Evolutionary conservation across 1,140 invertebrate genomes (phyloP).

Genomic region (Drosophila kikkawai): DNA sequence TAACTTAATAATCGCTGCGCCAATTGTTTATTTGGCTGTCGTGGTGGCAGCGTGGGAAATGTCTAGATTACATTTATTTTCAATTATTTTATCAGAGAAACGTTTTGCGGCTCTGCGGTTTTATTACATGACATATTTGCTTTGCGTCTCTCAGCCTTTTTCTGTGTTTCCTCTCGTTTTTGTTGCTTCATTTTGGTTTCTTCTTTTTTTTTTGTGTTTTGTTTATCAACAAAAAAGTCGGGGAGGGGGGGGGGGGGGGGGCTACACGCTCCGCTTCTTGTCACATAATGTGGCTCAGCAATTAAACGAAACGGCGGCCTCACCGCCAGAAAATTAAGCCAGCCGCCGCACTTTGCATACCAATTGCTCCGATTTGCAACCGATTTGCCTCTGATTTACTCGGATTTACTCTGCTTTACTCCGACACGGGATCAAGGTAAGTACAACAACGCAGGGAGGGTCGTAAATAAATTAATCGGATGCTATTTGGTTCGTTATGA

Average conservation of each 20-base stretch:
- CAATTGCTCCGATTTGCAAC: conserved; percentile 62
- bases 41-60: conserved; percentile 63
- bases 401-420: background rate
- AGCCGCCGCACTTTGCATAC: conserved; percentile 77
- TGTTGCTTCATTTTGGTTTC: background rate
- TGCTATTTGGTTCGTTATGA: background rate
- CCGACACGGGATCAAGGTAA: conserved; percentile 4
- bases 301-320: conserved; percentile 79
- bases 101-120: conserved; percentile 69
- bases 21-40: conserved; percentile 41
- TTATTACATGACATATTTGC: conserved; percentile 81
- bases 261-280: conserved; percentile 69
- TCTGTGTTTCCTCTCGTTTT: conserved; percentile 16
- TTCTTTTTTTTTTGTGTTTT: conserved; percentile 4
- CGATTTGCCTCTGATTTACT: conserved; percentile 3
- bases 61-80: conserved; percentile 75
- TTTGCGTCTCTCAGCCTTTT: conserved; percentile 6
- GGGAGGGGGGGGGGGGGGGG: conserved; percentile 27
- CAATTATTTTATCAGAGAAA: conserved; percentile 80
- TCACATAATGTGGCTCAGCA: conserved; percentile 82
- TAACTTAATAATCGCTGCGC: conserved; percentile 77
- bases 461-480: background rate
- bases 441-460: too few relatives aligned
- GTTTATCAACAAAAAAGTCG: conserved; percentile 57
- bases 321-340: conserved; percentile 65